Percentiles rank a stretch among this genome's conserved stretches.
These are phyloP conservation scores for Phymanthus crucifer DNA, from an alignment of 92 coral and sea anemone genomes.

Conservation along the genomic window DNA sequence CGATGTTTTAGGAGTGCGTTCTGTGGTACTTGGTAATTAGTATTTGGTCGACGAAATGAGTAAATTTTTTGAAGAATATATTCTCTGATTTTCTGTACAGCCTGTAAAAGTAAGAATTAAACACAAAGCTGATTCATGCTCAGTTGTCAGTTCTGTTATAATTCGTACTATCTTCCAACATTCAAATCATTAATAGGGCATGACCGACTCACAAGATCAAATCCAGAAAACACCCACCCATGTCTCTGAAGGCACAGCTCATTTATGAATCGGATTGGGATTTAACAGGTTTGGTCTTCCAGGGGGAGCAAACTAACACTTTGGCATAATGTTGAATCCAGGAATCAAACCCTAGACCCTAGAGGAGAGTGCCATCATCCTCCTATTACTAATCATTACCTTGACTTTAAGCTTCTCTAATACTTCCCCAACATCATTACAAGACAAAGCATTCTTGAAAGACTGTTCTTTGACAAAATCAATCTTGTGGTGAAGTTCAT, in stretches of 20 bases:
- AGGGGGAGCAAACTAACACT: too few species aligned
- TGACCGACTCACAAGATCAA: too few species aligned
- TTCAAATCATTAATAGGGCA: too few species aligned
- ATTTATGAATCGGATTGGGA: too few species aligned
- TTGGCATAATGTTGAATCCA: slow-evolving; percentile 1
- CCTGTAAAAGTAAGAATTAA: slow-evolving; percentile 34
- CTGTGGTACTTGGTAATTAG: slow-evolving; percentile 98
- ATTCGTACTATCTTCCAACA: too few species aligned
- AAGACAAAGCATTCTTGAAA: slow-evolving; percentile 85
- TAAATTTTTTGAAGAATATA: slow-evolving; percentile 83
- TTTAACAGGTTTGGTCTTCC: too few species aligned
- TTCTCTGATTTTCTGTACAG: slow-evolving; percentile 95
- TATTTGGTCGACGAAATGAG: slow-evolving; percentile 92
- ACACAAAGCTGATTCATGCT: too few species aligned
- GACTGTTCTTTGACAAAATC: slow-evolving; percentile 98
- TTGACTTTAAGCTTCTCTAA: slow-evolving; percentile 86
- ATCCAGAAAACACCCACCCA: too few species aligned
- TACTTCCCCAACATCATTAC: slow-evolving; percentile 82
- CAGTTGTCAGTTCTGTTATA: too few species aligned
- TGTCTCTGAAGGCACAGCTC: too few species aligned
- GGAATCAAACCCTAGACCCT: neutral
- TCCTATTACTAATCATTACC: slow-evolving; percentile 35
- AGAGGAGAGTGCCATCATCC: too few species aligned
- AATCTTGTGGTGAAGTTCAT: slow-evolving; percentile 97
- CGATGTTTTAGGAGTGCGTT: slow-evolving; percentile 92